Percentiles rank a stretch among this genome's conserved stretches.
These are phyloP conservation scores for Anniella stebbinsi DNA, from an alignment of 2,797 vertebrate genomes.

Conservation along the genomic window DNA sequence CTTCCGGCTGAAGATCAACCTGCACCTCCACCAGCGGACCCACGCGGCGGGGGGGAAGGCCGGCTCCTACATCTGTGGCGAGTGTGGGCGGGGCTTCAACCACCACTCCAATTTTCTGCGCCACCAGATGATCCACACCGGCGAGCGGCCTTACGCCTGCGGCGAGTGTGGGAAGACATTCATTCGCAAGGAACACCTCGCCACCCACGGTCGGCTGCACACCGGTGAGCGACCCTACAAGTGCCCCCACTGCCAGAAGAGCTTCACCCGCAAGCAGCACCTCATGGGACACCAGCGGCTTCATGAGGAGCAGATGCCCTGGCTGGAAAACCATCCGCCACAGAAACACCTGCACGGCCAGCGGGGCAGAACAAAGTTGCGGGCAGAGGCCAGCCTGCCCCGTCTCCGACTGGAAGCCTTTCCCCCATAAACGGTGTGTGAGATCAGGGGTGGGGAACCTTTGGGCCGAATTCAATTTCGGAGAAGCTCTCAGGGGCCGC, in stretches of 20 bases:
- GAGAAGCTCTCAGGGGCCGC: no score
- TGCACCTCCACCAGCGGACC: conserved; percentile 69
- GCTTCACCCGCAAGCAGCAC: conserved; percentile 69
- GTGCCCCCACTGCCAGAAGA: conserved; percentile 66
- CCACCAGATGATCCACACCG: conserved; percentile 77
- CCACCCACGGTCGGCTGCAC: conserved; percentile 73
- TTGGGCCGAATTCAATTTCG: no score
- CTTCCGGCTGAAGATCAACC: conserved; percentile 73
- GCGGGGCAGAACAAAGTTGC: fast-evolving
- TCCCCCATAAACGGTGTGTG: neutral
- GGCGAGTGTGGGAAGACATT: conserved; percentile 72
- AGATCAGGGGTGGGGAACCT: no score
- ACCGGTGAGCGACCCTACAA: conserved; percentile 74
- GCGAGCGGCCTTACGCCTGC: conserved; percentile 71
- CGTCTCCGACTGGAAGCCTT: neutral
- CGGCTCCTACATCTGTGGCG: conserved; percentile 51
- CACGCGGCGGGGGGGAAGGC: neutral
- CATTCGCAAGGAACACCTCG: conserved; percentile 77
- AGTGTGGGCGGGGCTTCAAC: conserved; percentile 75
- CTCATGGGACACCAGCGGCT: conserved; percentile 70
- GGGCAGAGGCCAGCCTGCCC: fast-evolving
- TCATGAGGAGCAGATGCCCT: conserved; percentile 53
- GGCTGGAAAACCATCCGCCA: fast-evolving
- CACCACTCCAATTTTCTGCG: conserved; percentile 76
- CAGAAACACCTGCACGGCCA: neutral